Evolutionary conservation across 2,113 vertebrate species (phyloP), one percentile per base, ranked within the genome.

Genomic region (Crocuta crocuta): DNA sequence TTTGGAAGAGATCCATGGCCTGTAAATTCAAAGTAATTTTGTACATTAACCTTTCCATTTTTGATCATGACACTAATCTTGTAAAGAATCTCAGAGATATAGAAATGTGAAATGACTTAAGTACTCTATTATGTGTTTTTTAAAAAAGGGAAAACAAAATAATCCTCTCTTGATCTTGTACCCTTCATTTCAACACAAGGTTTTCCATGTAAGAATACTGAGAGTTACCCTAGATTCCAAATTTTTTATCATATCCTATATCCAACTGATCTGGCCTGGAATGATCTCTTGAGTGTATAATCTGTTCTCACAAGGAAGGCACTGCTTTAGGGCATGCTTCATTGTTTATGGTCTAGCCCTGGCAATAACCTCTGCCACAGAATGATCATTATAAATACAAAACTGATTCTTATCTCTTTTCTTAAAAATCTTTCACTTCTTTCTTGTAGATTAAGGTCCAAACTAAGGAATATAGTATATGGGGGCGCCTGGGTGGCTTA

Each of bases 41-140:
- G 31, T 65, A 70, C 19, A 61, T 58, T 82, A 82, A 83, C 92
- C 58, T 66, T 50, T 87, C 16, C 55, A 11, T 90, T 90, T 65
- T 70, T 94, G 89, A 89, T 85, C 58, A 96, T 73, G 31, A 92
- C 50, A 93, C 15, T 81, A 58, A 94, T 91, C 91, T 88, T 82
- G 10, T 50, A 95, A 96, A 93, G 55, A 92, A 74, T 43, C n/a
- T 86, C 74, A 92, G 26, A 89, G 23, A 95, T 89, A 68, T 23
- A 92, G 48, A 91, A 96, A 45, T 70, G n/a, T 93, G 33, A 74
- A 96, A 86, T 78, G 23, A 94, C 23, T 50, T 95, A 94, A 88
- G 39, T 39, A 50, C 13, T 50, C 83, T 74, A 87, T 71, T 79
- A 68, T 66, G 8, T 68, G 13, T 81, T 91, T 50, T 55, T 55